Percentiles rank a stretch among this genome's conserved stretches.
These are phyloP conservation scores for Turnix velox DNA, from an alignment of 2,113 vertebrate species.

Conservation along the genomic window DNA sequence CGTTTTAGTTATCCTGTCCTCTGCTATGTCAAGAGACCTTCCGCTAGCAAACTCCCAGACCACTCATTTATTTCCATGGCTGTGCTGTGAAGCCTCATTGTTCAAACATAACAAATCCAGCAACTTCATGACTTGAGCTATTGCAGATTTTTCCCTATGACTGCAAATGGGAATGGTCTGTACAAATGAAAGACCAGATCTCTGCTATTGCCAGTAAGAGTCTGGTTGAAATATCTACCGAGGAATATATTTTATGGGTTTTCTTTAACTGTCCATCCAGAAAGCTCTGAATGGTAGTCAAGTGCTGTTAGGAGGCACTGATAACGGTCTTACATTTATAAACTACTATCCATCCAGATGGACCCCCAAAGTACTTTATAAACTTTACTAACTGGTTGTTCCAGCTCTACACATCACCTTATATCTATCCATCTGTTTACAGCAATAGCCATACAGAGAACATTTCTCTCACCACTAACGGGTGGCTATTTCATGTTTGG, in stretches of 20 bases:
- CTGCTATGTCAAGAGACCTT: neutral
- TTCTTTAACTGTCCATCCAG: slow-evolving; percentile 50
- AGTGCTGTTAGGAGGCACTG: neutral
- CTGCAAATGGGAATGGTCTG: slow-evolving; percentile 29
- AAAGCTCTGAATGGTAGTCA: neutral
- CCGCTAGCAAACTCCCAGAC: slow-evolving; percentile 13
- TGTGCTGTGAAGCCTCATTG: neutral
- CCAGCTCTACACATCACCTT: slow-evolving; percentile 7
- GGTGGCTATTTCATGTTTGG: neutral
- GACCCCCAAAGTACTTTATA: slow-evolving; percentile 32
- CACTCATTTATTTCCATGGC: slow-evolving; percentile 3
- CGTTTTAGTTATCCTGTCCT: neutral
- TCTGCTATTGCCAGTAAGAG: neutral
- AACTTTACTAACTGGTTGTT: slow-evolving; percentile 41
- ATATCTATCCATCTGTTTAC: slow-evolving; percentile 32
- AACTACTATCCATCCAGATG: slow-evolving; percentile 1
- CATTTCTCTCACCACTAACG: neutral
- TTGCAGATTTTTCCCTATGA: slow-evolving; percentile 12
- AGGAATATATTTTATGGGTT: slow-evolving; percentile 38
- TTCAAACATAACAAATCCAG: slow-evolving; percentile 52
- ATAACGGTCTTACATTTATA: slow-evolving; percentile 30
- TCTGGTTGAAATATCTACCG: neutral
- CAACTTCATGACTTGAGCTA: slow-evolving; percentile 17
- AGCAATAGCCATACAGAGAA: neutral
- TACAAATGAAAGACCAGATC: slow-evolving; percentile 17